Conservation (phyloP, 2,888 invertebrate genomes). For the Caenorhabditis panamensis region DNA sequence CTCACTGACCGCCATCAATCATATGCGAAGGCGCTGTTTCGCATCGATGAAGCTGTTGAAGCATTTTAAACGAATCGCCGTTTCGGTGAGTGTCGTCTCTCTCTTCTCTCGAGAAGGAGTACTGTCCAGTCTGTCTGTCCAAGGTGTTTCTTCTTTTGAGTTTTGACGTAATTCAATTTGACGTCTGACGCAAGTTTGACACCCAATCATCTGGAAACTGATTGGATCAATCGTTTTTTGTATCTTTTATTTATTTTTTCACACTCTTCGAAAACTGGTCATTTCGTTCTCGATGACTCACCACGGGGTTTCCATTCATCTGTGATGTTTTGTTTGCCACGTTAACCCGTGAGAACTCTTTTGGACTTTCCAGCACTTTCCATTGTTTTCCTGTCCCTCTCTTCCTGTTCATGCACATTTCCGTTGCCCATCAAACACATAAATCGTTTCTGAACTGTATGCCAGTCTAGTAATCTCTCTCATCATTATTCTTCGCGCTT, state of each 20-base stretch:
- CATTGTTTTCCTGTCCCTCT: neutral
- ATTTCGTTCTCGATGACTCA: constrained; percentile 6
- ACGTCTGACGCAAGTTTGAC: constrained; percentile 1
- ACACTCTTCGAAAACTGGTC: constrained; percentile 6
- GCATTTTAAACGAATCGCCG: neutral
- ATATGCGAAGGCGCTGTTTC: neutral
- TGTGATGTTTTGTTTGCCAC: neutral
- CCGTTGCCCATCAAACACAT: neutral
- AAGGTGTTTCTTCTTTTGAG: neutral
- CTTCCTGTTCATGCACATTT: no score
- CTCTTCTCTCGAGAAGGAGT: neutral
- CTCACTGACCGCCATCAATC: constrained; percentile 28
- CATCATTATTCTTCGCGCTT: neutral
- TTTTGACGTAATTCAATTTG: constrained; percentile 11
- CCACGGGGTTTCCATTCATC: neutral
- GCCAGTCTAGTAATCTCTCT: neutral
- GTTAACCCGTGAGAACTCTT: neutral
- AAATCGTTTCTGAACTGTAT: neutral
- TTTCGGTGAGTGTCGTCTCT: neutral
- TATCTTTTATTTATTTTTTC: neutral
- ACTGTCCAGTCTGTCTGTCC: constrained; percentile 4
- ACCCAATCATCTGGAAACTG: constrained; percentile 18
- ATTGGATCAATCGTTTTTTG: constrained; percentile 2
- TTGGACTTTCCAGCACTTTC: neutral
- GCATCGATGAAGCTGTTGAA: constrained; percentile 3